These are phyloP conservation scores for Zygothrica quintamaculata DNA, from an alignment of 2,888 invertebrate genomes.

Conservation along the genomic window DNA sequence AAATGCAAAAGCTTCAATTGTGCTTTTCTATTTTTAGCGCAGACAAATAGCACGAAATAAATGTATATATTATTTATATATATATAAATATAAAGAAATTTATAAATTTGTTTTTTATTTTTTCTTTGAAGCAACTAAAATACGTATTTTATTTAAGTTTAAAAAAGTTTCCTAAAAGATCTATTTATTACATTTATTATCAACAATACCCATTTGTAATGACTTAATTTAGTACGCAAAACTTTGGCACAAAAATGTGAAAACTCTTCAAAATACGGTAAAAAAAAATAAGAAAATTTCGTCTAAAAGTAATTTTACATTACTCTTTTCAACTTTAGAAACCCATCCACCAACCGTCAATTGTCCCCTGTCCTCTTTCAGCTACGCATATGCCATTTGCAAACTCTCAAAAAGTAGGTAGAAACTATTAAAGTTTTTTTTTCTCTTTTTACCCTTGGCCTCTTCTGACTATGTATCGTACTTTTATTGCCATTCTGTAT, in stretches of 20 bases:
- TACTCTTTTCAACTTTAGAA: constrained; percentile 24
- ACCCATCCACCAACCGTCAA: not conserved
- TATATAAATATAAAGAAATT: no score
- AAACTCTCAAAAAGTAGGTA: constrained; percentile 70
- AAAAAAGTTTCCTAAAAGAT: constrained; percentile 25
- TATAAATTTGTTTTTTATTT: not conserved
- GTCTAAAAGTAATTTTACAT: constrained; percentile 73
- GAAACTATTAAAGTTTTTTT: constrained; percentile 73
- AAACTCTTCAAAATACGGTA: constrained; percentile 32
- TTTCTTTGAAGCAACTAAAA: not conserved
- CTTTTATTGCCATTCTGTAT: constrained; percentile 75
- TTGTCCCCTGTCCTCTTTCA: constrained; percentile 8
- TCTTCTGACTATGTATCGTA: constrained; percentile 69
- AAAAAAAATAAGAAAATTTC: constrained; percentile 12
- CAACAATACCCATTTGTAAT: constrained; percentile 71
- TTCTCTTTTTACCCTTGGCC: constrained; percentile 27
- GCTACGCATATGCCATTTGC: constrained; percentile 33
- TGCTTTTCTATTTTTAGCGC: no score
- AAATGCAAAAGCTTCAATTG: no score
- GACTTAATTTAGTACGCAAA: constrained; percentile 72
- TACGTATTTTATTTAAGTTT: not conserved
- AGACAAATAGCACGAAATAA: no score
- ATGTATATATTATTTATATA: no score
- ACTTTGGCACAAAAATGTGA: constrained; percentile 55
- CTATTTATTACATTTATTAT: constrained; percentile 66